phyloP scores from a whole-genome alignment of 2,888 invertebrate species.

The Melinaea menophilus region DNA sequence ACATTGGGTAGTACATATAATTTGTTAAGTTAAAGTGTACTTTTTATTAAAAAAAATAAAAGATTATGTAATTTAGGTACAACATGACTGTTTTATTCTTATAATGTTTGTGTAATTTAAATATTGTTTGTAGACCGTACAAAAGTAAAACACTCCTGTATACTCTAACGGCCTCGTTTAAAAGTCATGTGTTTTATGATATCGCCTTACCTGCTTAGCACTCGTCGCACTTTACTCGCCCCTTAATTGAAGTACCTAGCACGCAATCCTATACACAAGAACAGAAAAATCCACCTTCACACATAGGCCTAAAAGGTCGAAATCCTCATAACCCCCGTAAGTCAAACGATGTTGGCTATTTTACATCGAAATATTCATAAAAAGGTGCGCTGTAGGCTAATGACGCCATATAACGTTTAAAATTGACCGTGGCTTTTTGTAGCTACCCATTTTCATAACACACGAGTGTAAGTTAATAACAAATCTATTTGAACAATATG shows the following conservation, averaged over 20 bases:
- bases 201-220: conserved; percentile 66
- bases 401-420: conserved; percentile 19
- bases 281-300: conserved; percentile 57
- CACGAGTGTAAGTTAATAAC: background rate
- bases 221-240: conserved; percentile 66
- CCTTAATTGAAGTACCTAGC: conserved; percentile 70
- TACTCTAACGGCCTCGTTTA: conserved; percentile 53
- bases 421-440: conserved; percentile 5
- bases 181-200: conserved; percentile 67
- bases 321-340: conserved; percentile 46
- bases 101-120: background rate
- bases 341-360: conserved; percentile 59
- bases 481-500: background rate
- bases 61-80: too few species aligned
- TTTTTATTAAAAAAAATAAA: too few species aligned
- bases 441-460: background rate
- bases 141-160: conserved; percentile 28
- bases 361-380: conserved; percentile 60
- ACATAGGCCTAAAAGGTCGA: conserved; percentile 43
- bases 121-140: conserved; percentile 21
- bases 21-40: too few species aligned
- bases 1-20: too few species aligned
- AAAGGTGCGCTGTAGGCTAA: conserved; percentile 47
- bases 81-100: too few species aligned
- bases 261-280: conserved; percentile 54